Evolutionary conservation across 2,113 vertebrate genomes (phyloP), one percentile per base, ranked within the genome.

Genomic region (Oryzias javanicus): DNA sequence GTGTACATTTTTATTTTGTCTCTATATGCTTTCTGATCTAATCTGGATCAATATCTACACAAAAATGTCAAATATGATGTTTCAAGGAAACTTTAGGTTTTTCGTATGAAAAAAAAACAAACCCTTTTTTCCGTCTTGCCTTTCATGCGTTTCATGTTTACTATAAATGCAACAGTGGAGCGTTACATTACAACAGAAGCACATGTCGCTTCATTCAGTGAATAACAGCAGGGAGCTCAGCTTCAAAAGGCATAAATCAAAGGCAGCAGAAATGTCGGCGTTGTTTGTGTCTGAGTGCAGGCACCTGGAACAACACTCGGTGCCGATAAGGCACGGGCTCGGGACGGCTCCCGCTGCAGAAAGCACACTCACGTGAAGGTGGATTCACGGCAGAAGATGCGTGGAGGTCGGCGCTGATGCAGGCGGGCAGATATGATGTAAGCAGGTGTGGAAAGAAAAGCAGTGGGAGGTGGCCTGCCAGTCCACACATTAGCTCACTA

Each of bases 261-360:
- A 76, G 55, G 20, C 54, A 46, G 50, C 57, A 67, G 79, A 79
- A 80, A 75, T 49, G 72, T 67, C 41, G 57, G 15, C 49, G 67
- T 29, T 67, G 74, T 65, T 55, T 80, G 70, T 69, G 70, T 74
- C 47, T 67, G 58, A 75, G 57, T 46, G 53, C 55, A 72, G 62
- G 69, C 79, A 82, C 79, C 83, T 84, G 86, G 29, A 86, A 86
- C 57, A 84, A 82, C 78, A 70, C 46, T 70, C 59, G 64, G 64
- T 57, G 49, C 22, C 2, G 40, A 49, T 53, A 42, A 13, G 60
- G 29, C 45, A 40, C 54, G 49, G 50, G 60, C 35, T 56, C 56
- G 55, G 4, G 19, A 64, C 25, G 15, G 25, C 35, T 57, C 20
- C 46, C 42, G 60, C 52, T 49, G 4, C 24, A 41, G 19, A 59